These are phyloP conservation scores for Deroptyus accipitrinus DNA, from an alignment of 2,113 vertebrate genomes.

Conservation along the genomic window DNA sequence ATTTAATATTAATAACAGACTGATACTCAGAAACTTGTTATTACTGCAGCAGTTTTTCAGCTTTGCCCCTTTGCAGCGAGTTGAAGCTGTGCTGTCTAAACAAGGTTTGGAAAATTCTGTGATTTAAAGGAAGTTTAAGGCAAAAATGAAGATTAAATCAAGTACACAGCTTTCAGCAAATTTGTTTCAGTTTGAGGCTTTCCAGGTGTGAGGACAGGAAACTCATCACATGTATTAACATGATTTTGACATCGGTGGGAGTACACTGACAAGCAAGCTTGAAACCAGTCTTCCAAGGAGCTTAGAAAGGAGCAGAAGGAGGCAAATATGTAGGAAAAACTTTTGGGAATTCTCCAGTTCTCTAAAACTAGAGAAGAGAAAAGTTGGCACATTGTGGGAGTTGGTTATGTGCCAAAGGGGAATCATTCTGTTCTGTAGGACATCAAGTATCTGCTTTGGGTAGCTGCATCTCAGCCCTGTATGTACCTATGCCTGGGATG, in stretches of 20 bases:
- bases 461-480: not conserved
- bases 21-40: not conserved
- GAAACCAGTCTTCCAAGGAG: not conserved
- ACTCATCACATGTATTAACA: not conserved
- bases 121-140: not conserved
- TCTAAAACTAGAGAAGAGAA: constrained; percentile 1
- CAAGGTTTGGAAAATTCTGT: not conserved
- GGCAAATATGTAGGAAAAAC: not conserved
- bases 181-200: not conserved
- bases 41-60: not conserved
- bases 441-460: not conserved
- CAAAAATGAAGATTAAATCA: not conserved
- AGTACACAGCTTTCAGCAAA: not conserved
- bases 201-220: not conserved
- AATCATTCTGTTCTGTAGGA: not conserved
- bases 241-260: not conserved
- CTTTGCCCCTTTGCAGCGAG: not conserved
- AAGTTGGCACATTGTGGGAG: not conserved
- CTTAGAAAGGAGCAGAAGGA: constrained; percentile 24
- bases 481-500: not conserved
- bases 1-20: constrained; percentile 26
- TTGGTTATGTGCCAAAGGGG: not conserved
- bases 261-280: not conserved
- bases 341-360: constrained; percentile 10
- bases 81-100: not conserved